Base-by-base conservation (phyloP, 2,113 vertebrate species). In the Carassius carassius region DNA sequence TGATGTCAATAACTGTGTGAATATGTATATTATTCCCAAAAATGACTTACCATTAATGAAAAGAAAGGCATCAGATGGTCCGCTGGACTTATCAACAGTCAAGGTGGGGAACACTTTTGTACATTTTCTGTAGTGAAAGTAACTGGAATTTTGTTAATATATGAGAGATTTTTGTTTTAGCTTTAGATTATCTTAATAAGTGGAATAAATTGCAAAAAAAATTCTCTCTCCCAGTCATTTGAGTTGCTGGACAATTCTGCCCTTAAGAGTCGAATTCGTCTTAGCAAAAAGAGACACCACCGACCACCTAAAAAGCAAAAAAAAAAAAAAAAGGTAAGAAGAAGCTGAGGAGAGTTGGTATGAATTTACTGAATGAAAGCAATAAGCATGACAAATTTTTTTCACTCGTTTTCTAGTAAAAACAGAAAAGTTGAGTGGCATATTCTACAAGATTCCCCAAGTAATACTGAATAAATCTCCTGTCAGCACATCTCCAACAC, bases 211-310 rank as follows among this genome's bases (percentile, higher is more conserved):
- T 8, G 19, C 25, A 81, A n/a, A 29, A 58, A 32, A 58, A 78
- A 8, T 17, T 32, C 47, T 54, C 29, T 78, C 7, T 84, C 54
- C 60, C 16, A 49, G 90, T 60, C 87, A 11, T 25, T 17, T 19
- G 87, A 17, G 41, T 12, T 87, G 25, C 84, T 90, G 17, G 87
- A 91, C 60, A 88, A 78, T 56, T 88, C 86, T n/a, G 74, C 86
- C 19, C 84, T 67, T 21, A 88, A 85, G 60, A 76, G 58, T 84
- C 84, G 76, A 75, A 85, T 86, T 49, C 21, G 70, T 32, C 51
- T 89, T 56, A 87, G 80, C 81, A 90, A 81, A 79, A 86, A 82
- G 78, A 87, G 80, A 80, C 83, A 54, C 23, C 86, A 84, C 60
- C 51, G 75, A 17, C 81, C 82, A 23, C 86, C 73, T 29, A 78